These are phyloP conservation scores for Nesidiocoris tenuis DNA, from an alignment of 2,888 invertebrate genomes.

Conservation along the genomic window DNA sequence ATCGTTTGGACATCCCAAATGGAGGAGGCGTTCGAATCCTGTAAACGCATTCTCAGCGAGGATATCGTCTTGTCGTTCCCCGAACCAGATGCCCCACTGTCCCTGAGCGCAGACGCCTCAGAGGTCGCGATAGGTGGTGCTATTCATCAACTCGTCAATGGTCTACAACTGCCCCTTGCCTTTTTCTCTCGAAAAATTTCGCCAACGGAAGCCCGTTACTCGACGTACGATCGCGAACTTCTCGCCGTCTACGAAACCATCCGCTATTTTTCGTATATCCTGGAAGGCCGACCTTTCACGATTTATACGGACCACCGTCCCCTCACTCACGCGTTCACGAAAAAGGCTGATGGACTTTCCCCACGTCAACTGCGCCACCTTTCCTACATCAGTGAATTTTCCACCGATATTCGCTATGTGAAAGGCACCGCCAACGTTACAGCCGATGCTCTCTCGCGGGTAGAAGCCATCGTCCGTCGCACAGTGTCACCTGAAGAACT, in stretches of 20 bases:
- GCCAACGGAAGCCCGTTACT: neutral
- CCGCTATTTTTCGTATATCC: too few species aligned
- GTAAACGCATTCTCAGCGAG: constrained; percentile 42
- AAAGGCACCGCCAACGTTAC: constrained; percentile 6
- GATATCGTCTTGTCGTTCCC: constrained; percentile 47
- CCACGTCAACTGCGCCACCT: constrained; percentile 41
- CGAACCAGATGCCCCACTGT: neutral
- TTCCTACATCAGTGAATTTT: constrained; percentile 46
- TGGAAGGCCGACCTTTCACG: too few species aligned
- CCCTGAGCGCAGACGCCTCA: constrained; percentile 51
- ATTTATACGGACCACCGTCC: too few species aligned
- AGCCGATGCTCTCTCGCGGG: constrained; percentile 6
- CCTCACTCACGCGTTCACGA: constrained; percentile 16
- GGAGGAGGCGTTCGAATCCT: constrained; percentile 44
- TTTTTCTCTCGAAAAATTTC: neutral
- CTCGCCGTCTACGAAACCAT: too few species aligned
- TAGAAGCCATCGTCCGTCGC: neutral
- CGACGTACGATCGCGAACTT: constrained; percentile 7
- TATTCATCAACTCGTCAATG: neutral
- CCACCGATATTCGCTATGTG: constrained; percentile 18
- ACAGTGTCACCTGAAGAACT: constrained; percentile 14
- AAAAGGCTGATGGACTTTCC: constrained; percentile 38
- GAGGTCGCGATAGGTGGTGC: neutral
- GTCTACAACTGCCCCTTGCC: neutral
- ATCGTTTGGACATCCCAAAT: constrained; percentile 46